These are phyloP conservation scores for Deroplatys truncata DNA, from an alignment of 2,888 invertebrate genomes.

Conservation along the genomic window DNA sequence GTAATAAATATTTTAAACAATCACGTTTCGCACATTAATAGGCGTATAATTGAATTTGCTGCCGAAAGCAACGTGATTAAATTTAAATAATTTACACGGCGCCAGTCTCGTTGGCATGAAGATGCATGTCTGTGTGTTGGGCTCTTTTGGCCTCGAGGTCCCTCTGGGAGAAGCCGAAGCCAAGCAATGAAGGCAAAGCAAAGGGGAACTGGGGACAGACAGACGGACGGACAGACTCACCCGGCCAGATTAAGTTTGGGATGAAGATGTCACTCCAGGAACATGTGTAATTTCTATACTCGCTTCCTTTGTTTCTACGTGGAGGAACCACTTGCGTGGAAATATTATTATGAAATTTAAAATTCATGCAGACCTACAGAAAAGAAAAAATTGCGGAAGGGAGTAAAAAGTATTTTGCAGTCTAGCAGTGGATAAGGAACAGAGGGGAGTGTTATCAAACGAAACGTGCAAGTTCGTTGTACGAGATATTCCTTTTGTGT, in stretches of 20 bases:
- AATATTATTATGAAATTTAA: neutral
- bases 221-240: neutral
- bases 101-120: conserved; percentile 16
- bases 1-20: conserved; percentile 38
- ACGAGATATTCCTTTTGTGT: too few species aligned
- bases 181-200: conserved; percentile 15
- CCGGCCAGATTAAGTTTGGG: conserved; percentile 6
- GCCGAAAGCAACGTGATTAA: conserved; percentile 44
- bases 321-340: neutral
- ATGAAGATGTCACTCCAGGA: conserved; percentile 15
- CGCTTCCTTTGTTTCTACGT: neutral
- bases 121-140: conserved; percentile 27
- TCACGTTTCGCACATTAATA: conserved; percentile 40
- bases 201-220: neutral
- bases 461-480: neutral
- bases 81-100: conserved; percentile 44
- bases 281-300: conserved; percentile 8
- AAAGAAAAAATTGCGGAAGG: neutral
- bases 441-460: neutral
- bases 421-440: neutral
- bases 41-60: conserved; percentile 43
- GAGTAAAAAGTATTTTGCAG: neutral
- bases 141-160: conserved; percentile 10
- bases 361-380: neutral
- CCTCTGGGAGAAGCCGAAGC: conserved; percentile 21